Evolutionary conservation across 1,140 invertebrate species (phyloP).

Genomic region (Venustaconcha ellipsiformis): DNA sequence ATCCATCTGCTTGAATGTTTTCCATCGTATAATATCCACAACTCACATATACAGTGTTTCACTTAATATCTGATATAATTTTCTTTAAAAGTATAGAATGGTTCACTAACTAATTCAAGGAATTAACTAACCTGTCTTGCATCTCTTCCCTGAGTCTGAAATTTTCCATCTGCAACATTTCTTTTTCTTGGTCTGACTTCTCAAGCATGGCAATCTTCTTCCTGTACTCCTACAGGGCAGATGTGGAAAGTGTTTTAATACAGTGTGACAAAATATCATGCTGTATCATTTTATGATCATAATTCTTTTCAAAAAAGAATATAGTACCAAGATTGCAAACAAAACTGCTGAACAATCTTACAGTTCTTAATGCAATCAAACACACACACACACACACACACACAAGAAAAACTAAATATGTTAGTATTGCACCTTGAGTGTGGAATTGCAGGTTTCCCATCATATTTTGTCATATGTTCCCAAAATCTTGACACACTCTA

Average conservation of each 20-base stretch:
- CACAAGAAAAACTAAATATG: neutral
- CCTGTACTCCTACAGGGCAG: conserved; percentile 46
- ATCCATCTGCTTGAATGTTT: no score
- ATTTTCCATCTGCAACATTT: conserved; percentile 53
- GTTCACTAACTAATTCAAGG: no score
- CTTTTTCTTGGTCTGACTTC: conserved; percentile 50
- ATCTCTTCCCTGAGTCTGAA: conserved; percentile 56
- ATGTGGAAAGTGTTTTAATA: conserved; percentile 2
- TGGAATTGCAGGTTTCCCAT: no score
- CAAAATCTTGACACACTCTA: no score
- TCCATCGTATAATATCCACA: no score
- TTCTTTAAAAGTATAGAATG: no score
- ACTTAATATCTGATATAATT: no score
- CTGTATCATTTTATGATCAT: neutral
- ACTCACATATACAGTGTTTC: no score
- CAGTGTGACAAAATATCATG: neutral
- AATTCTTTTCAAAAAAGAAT: neutral
- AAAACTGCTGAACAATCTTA: neutral
- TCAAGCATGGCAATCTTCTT: conserved; percentile 50
- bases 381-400: neutral
- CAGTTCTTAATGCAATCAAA: neutral
- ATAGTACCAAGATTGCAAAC: no score
- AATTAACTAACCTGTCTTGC: conserved; percentile 52
- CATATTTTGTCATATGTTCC: no score
- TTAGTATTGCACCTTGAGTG: no score